These are phyloP conservation scores for Serilophus lunatus DNA, from an alignment of 2,113 vertebrate species.

Conservation along the genomic window DNA sequence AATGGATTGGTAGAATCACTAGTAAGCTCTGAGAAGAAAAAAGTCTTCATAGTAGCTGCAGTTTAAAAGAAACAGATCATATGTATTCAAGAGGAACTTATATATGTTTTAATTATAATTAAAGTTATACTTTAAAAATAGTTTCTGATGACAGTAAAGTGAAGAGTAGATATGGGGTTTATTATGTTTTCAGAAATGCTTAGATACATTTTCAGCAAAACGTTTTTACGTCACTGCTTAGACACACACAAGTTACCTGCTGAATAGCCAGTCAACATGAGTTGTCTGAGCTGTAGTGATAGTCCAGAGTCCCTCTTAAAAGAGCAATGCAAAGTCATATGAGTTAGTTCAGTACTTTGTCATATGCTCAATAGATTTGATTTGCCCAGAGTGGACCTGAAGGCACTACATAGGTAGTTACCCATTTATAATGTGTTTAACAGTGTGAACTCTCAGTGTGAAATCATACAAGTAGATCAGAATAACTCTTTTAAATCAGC, in stretches of 20 bases:
- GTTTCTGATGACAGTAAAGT: not conserved
- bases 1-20: not conserved
- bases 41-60: not conserved
- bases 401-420: not conserved
- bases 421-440: not conserved
- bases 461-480: not conserved
- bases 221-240: not conserved
- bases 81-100: not conserved
- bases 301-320: not conserved
- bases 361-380: not conserved
- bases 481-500: not conserved
- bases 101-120: not conserved
- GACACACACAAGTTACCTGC: not conserved
- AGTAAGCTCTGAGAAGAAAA: not conserved
- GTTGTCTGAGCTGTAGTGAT: not conserved
- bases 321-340: not conserved
- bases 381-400: not conserved
- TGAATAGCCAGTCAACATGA: not conserved
- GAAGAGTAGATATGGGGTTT: not conserved
- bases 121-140: not conserved
- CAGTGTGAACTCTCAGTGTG: not conserved
- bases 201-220: not conserved
- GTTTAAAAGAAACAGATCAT: not conserved
- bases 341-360: not conserved
- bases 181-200: not conserved